Conservation (phyloP, 2,888 invertebrate species). For the Argynnis bischoffii region DNA sequence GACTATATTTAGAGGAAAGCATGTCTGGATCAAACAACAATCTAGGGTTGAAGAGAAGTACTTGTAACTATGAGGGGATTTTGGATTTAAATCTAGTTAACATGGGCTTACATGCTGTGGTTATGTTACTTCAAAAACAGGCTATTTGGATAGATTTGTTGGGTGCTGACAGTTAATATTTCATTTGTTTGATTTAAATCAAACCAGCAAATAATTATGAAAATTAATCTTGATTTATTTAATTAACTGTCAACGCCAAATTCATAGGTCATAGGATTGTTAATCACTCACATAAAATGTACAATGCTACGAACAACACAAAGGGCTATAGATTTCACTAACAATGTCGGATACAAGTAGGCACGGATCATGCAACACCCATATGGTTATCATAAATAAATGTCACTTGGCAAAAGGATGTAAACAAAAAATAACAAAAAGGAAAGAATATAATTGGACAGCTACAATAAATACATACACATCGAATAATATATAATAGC, state of each 20-base stretch:
- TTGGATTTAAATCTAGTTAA: slow-evolving; percentile 56
- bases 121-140: slow-evolving; percentile 54
- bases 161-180: slow-evolving; percentile 74
- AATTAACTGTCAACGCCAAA: slow-evolving; percentile 77
- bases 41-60: slow-evolving; percentile 65
- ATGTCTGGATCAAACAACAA: slow-evolving; percentile 62
- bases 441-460: slow-evolving; percentile 58
- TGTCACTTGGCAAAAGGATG: slow-evolving; percentile 50
- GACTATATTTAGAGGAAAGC: slow-evolving; percentile 67
- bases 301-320: slow-evolving; percentile 79
- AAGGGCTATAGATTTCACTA: slow-evolving; percentile 77
- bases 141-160: slow-evolving; percentile 54
- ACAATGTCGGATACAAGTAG: slow-evolving; percentile 77
- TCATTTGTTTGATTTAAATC: slow-evolving; percentile 37
- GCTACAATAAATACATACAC: slow-evolving; percentile 76
- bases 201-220: slow-evolving; percentile 10
- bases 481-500: slow-evolving; percentile 71
- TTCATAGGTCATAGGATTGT: slow-evolving; percentile 54
- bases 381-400: slow-evolving; percentile 63
- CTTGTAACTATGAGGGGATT: slow-evolving; percentile 59
- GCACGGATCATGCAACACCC: slow-evolving; percentile 82
- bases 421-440: slow-evolving; percentile 51
- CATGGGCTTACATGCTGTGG: slow-evolving; percentile 75
- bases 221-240: slow-evolving; percentile 3
- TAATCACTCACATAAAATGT: slow-evolving; percentile 66